phyloP scores from a whole-genome alignment of 2,113 vertebrate genomes.

The Atherinomorus stipes region DNA sequence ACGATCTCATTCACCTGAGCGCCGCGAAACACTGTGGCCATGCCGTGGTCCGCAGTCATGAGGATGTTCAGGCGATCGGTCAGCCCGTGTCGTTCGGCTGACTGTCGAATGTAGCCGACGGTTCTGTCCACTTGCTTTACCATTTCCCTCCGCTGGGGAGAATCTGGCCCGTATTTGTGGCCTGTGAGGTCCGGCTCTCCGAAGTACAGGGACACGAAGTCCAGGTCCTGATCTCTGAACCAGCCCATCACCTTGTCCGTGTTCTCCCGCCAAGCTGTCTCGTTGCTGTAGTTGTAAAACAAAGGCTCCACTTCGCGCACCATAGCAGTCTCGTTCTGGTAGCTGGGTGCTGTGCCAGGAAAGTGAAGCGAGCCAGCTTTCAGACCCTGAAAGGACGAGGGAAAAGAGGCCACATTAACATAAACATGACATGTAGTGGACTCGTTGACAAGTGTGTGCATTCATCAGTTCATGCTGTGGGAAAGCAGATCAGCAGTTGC shows the following conservation, averaged over 20 bases:
- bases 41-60: conserved; percentile 91
- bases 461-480: conserved; percentile 5
- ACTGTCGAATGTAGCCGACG: conserved; percentile 85
- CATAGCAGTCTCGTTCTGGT: conserved; percentile 80
- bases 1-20: conserved; percentile 78
- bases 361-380: conserved; percentile 91
- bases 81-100: conserved; percentile 67
- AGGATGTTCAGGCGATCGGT: conserved; percentile 85
- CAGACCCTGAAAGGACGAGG: conserved; percentile 82
- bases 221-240: conserved; percentile 80
- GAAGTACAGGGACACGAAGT: conserved; percentile 92
- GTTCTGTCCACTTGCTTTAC: conserved; percentile 90
- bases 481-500: conserved; percentile 10
- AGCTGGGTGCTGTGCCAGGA: conserved; percentile 87
- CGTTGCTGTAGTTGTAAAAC: conserved; percentile 84
- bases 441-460: background rate
- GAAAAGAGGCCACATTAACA: conserved; percentile 15
- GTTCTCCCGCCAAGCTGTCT: conserved; percentile 84
- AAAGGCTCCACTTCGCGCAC: conserved; percentile 81
- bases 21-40: conserved; percentile 80
- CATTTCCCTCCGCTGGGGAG: conserved; percentile 81
- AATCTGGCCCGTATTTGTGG: conserved; percentile 90
- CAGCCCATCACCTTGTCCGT: conserved; percentile 87
- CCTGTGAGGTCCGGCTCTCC: conserved; percentile 90
- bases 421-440: conserved; percentile 15